Conservation (phyloP, 2,797 vertebrate species). For the Morus bassanus region DNA sequence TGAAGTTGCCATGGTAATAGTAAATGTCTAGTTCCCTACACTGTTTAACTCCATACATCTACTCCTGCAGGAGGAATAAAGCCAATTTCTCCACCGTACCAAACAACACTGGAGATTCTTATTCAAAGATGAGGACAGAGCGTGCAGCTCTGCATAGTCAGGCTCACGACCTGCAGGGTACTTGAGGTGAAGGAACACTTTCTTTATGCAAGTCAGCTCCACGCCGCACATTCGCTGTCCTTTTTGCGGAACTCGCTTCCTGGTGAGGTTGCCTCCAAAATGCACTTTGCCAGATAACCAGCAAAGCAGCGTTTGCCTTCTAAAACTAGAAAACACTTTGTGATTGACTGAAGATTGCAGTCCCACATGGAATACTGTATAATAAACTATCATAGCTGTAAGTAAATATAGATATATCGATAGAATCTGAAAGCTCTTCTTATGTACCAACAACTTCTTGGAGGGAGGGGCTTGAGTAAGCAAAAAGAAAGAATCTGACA, state of each 20-base stretch:
- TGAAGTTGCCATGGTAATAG: conserved; percentile 78
- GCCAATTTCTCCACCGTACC: not conserved
- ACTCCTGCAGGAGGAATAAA: conserved; percentile 57
- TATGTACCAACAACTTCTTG: not conserved
- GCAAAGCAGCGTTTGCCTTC: conserved; percentile 40
- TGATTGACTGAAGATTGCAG: not conserved
- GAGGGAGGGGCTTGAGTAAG: conserved; percentile 14
- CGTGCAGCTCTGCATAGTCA: not conserved
- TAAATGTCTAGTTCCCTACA: conserved; percentile 82
- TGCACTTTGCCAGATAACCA: conserved; percentile 52
- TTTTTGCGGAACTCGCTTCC: conserved; percentile 59
- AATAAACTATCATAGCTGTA: conserved; percentile 6
- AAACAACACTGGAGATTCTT: not conserved
- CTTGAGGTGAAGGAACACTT: conserved; percentile 41
- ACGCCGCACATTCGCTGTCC: conserved; percentile 14
- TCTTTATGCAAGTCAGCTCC: conserved; percentile 65
- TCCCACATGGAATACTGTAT: not conserved
- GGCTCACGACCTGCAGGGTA: conserved; percentile 38
- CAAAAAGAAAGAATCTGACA: conserved; percentile 44
- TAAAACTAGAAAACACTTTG: conserved; percentile 55
- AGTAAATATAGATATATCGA: conserved; percentile 22
- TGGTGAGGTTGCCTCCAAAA: conserved; percentile 41
- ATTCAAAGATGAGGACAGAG: conserved; percentile 24
- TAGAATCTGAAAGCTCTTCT: not conserved
- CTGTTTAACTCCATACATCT: conserved; percentile 78